Evolutionary conservation across 2,797 vertebrate genomes (phyloP), one percentile per base, ranked within the genome.

Genomic region (Yasuhikotakia modesta): DNA sequence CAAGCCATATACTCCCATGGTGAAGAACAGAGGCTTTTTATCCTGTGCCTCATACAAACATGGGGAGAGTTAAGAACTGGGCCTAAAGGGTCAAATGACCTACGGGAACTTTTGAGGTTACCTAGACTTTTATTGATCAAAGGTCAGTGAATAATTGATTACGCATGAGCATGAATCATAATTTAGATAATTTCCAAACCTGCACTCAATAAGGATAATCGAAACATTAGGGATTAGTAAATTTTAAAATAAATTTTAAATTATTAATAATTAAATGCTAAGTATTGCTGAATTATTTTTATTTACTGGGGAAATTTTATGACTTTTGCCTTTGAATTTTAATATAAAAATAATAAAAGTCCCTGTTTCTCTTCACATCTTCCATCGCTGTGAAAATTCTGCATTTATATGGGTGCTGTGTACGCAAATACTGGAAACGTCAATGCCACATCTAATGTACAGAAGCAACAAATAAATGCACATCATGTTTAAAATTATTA

Each of bases 21-120:
- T 87, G 86, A 89, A 90, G 88, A 90, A 92, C 88, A 87, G 90
- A 87, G 91, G 89, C 90, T 92, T 92, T 91, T 91, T 92, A 92
- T 89, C 88, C 87, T 83, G 82, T 80, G 86, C 70, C 88, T 90
- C 89, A 87, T 67, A 61, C 55, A 39, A 55, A 63, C 14, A 27
- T 71, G 76, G 24, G 65, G 78, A 86, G 79, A 76, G 79, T 27
- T 79, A 86, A 87, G 81, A 87, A 86, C 90, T 88, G 30, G 83
- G 88, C 90, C 89, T 81, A 71, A 82, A 84, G 87, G 78, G 77
- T 87, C 86, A 85, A 82, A 83, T 80, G 88, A 87, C 88, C 83
- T 46, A 80, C 79, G 76, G 81, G 84, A 84, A 85, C 87, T 84
- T 84, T 69, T 61, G 58, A 66, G 73, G 87, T 88, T 86, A 91